phyloP scores from a whole-genome alignment of 1,140 invertebrate species.

The Saccostrea echinata region DNA sequence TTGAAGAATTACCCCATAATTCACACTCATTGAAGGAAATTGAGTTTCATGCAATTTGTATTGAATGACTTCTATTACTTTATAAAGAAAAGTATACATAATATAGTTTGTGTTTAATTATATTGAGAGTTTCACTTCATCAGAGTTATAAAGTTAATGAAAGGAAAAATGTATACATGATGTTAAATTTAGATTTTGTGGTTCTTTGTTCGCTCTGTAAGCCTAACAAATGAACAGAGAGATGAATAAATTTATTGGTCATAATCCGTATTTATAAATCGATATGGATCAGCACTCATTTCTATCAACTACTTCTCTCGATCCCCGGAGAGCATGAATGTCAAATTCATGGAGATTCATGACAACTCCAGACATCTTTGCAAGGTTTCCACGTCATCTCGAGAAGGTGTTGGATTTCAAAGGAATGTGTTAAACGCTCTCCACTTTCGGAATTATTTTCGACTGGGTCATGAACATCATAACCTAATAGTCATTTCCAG shows the following conservation, averaged over 20 bases:
- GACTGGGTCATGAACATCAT: slow-evolving; percentile 1
- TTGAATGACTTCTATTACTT: too few relatives aligned
- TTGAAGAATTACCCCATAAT: too few relatives aligned
- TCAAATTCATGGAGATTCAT: background rate
- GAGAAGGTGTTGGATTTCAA: background rate
- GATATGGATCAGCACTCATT: background rate
- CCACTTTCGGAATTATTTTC: background rate
- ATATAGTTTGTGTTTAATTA: too few relatives aligned
- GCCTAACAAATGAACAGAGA: background rate
- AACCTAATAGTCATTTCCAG: background rate
- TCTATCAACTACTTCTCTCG: background rate
- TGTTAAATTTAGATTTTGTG: background rate
- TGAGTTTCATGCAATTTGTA: too few relatives aligned
- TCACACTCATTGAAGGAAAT: too few relatives aligned
- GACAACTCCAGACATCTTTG: background rate
- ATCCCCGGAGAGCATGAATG: background rate
- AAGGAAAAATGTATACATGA: background rate
- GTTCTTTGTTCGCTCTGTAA: background rate
- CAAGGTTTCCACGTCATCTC: background rate
- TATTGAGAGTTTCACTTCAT: too few relatives aligned
- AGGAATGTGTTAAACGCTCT: slow-evolving; percentile 1
- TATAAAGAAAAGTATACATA: too few relatives aligned
- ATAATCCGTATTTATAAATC: slow-evolving; percentile 29
- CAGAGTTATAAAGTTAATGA: background rate
- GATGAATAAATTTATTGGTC: slow-evolving; percentile 23